A percentile compares a stretch with the other conserved stretches of the same genome.
Evolutionary conservation across 1,140 invertebrate species (phyloP).

Genomic region (Drosophila navojoa): DNA sequence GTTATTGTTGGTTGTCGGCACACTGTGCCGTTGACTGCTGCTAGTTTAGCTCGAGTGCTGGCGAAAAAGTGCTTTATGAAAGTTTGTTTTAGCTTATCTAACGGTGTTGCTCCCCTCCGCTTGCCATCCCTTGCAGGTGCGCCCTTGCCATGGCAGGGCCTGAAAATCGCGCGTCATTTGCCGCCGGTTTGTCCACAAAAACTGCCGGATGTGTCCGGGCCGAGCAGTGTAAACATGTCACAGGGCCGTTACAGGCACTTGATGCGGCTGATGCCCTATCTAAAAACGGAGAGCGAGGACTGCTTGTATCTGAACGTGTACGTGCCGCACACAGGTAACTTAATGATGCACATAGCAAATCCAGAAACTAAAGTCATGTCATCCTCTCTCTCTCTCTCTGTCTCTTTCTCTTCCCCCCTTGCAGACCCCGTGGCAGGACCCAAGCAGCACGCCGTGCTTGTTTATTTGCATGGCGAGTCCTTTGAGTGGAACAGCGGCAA

Average conservation of each 20-base stretch:
- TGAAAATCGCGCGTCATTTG: conserved; percentile 89
- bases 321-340: conserved; percentile 90
- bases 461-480: conserved; percentile 96
- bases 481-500: conserved; percentile 97
- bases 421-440: conserved; percentile 1
- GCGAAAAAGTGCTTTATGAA: conserved; percentile 26
- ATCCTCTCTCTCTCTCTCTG: no score
- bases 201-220: conserved; percentile 85
- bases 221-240: conserved; percentile 82
- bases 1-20: neutral
- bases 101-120: conserved; percentile 5
- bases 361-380: neutral
- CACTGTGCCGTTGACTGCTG: conserved; percentile 3
- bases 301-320: conserved; percentile 97
- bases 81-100: conserved; percentile 43
- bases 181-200: conserved; percentile 94
- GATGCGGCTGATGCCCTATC: conserved; percentile 88
- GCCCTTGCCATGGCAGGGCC: conserved; percentile 88
- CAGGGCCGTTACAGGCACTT: conserved; percentile 89
- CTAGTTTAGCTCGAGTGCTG: neutral
- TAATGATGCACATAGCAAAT: conserved; percentile 18
- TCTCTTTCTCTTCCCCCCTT: neutral
- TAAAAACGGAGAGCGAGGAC: conserved; percentile 94
- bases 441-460: conserved; percentile 89
- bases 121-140: conserved; percentile 83